phyloP scores from a whole-genome alignment of 2,113 vertebrate species.

The Perognathus longimembris region DNA sequence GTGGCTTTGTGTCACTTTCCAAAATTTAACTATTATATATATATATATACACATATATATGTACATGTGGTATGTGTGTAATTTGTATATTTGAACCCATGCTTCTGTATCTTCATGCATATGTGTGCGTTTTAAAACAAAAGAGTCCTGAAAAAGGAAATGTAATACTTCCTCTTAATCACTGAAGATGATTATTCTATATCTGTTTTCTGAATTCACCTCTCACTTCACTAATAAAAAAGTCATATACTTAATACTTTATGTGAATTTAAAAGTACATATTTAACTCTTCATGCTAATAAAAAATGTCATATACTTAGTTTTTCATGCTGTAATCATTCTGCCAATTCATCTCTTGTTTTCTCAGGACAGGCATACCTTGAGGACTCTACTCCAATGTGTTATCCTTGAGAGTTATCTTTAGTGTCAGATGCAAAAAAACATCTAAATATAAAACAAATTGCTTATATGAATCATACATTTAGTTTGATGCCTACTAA shows the following conservation, averaged over 20 bases:
- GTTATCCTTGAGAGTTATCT: background rate
- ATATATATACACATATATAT: background rate
- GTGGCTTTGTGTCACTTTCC: background rate
- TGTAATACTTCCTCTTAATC: background rate
- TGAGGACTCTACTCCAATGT: background rate
- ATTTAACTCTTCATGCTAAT: no score
- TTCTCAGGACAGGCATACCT: background rate
- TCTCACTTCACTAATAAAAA: background rate
- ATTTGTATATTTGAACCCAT: no score
- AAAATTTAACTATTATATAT: constrained; percentile 1
- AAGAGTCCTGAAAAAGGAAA: background rate
- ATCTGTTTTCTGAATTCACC: background rate
- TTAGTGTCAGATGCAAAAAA: background rate
- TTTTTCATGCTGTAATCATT: no score
- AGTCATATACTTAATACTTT: background rate
- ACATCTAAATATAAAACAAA: constrained; percentile 10
- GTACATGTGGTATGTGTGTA: no score
- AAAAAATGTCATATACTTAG: no score
- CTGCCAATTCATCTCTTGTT: no score
- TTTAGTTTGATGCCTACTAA: background rate
- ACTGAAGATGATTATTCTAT: background rate
- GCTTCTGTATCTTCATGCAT: no score
- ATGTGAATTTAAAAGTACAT: no score
- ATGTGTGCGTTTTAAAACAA: constrained; percentile 1
- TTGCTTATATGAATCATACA: background rate